phyloP scores from a whole-genome alignment of 2,888 invertebrate species.

The Lordiphosa andalusiaca region DNA sequence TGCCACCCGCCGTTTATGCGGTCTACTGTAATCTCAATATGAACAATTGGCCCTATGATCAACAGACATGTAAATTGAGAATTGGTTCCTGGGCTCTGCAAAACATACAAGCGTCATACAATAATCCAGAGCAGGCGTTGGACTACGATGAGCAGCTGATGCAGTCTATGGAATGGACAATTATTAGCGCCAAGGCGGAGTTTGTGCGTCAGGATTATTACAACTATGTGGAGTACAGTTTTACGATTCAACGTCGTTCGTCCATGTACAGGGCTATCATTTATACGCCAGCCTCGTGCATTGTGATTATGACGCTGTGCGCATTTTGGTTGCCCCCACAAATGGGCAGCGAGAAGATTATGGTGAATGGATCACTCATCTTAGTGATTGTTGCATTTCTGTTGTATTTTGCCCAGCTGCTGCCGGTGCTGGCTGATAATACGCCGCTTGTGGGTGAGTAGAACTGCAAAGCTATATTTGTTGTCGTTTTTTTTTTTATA shows the following conservation, averaged over 20 bases:
- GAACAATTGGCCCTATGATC: conserved; percentile 88
- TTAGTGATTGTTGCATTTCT: conserved; percentile 84
- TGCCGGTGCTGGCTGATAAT: conserved; percentile 80
- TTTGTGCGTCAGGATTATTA: conserved; percentile 72
- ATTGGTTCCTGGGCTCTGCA: conserved; percentile 88
- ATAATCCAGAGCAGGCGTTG: conserved; percentile 79
- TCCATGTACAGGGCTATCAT: conserved; percentile 84
- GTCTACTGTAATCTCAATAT: conserved; percentile 85
- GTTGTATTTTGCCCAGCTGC: conserved; percentile 83
- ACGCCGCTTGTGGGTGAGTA: conserved; percentile 81
- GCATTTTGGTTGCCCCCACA: conserved; percentile 86
- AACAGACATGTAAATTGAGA: conserved; percentile 84
- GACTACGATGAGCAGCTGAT: conserved; percentile 61
- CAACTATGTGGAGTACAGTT: conserved; percentile 69
- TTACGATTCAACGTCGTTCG: conserved; percentile 81
- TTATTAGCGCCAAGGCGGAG: conserved; percentile 60
- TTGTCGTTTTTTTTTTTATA: background rate
- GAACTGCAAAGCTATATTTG: background rate
- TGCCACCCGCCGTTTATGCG: conserved; percentile 85
- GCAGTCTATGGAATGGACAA: conserved; percentile 79
- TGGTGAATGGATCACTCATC: conserved; percentile 83
- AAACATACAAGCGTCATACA: conserved; percentile 81
- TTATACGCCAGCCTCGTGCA: conserved; percentile 84
- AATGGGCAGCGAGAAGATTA: conserved; percentile 85
- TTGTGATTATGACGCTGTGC: conserved; percentile 83